Evolutionary conservation across 2,113 vertebrate genomes (phyloP), one percentile per base, ranked within the genome.

Genomic region (Eonycteris spelaea): DNA sequence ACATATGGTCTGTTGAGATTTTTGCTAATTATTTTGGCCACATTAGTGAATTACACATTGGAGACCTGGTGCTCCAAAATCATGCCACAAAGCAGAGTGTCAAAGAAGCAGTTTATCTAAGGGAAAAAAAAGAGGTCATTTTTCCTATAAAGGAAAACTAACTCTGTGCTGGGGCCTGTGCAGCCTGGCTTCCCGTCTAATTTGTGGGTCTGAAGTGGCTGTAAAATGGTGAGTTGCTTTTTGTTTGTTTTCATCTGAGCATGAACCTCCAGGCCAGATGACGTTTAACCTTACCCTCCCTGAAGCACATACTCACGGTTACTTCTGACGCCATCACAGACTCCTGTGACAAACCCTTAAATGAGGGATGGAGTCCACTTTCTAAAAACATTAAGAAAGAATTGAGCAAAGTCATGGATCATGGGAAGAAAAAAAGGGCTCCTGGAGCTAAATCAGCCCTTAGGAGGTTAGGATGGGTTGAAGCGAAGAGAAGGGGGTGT

Each of bases 371-470:
- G 15, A 4, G 84, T 95, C 48, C 35, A 10, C 38, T 88, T 93
- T 86, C 61, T 85, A 33, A 61, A 96, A 92, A 24, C 43, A n/a
- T 85, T 77, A 84, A n/a, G 70, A 88, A 59, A 91, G 28, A 88
- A 55, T 67, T 92, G 48, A 93, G 61, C 53, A 73, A 90, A 91
- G 21, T 57, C 16, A 45, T 22, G 18, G 85, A 55, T 43, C 63
- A 57, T 51, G n/a, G 26, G 21, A 71, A 96, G 61, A 79, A 30
- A 59, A 80, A 85, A 35, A 13, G 38, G 45, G 18, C 43, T 40
- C 22, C 35, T 88, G 57, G n/a, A 61, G 48, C 28, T 51, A 53
- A 87, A 38, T 61, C 45, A 90, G 28, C 55, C 26, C 55, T 94
- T 90, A 82, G 9, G 45, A 80, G 1, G 24, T 88, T 86, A 86